phyloP scores from a whole-genome alignment of 2,113 vertebrate genomes.

The Anguilla japonica region DNA sequence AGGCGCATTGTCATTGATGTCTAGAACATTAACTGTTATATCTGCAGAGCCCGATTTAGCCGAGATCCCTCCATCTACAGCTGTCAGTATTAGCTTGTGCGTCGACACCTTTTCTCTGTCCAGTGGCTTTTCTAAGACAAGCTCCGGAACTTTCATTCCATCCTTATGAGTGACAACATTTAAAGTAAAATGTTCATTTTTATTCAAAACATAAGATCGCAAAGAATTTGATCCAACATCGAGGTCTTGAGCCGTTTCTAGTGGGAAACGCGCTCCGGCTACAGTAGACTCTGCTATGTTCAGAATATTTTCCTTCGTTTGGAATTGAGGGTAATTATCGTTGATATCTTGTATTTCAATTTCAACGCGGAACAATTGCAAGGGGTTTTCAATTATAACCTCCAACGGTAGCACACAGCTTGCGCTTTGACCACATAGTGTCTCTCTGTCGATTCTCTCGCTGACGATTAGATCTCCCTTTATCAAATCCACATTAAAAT shows the following conservation, averaged over 20 bases:
- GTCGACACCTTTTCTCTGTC: constrained; percentile 55
- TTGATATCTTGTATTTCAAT: constrained; percentile 75
- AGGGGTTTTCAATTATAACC: not conserved
- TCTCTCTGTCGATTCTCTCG: constrained; percentile 55
- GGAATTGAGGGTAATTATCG: constrained; percentile 45
- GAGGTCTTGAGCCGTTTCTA: constrained; percentile 73
- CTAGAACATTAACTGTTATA: constrained; percentile 33
- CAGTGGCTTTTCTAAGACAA: constrained; percentile 71
- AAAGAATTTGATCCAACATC: constrained; percentile 75
- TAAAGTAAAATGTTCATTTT: constrained; percentile 69
- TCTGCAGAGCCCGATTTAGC: constrained; percentile 12
- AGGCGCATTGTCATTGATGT: constrained; percentile 76
- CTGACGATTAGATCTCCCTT: constrained; percentile 72
- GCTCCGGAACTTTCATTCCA: constrained; percentile 66
- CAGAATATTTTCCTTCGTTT: constrained; percentile 58
- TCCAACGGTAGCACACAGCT: not conserved
- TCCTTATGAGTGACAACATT: constrained; percentile 64
- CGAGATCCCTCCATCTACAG: constrained; percentile 19
- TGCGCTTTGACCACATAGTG: not conserved
- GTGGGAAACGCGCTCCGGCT: constrained; percentile 67
- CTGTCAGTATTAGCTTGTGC: constrained; percentile 57
- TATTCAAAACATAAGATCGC: constrained; percentile 69
- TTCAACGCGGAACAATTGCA: constrained; percentile 45
- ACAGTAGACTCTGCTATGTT: constrained; percentile 74
- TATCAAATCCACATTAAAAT: constrained; percentile 71